phyloP scores from a whole-genome alignment of 2,888 invertebrate species.

The Aelia acuminata region DNA sequence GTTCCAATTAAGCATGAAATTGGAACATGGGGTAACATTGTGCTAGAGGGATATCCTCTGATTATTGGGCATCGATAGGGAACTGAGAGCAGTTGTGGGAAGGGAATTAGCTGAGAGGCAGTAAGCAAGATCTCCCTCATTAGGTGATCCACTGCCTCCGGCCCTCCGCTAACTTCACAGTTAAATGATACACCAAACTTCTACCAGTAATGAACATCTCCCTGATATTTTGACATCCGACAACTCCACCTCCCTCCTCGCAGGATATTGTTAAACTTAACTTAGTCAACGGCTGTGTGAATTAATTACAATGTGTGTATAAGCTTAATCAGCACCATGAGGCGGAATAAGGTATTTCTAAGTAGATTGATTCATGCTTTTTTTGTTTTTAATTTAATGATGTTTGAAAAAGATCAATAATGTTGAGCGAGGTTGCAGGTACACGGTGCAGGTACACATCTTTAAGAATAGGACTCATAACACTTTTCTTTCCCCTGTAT shows the following conservation, averaged over 20 bases:
- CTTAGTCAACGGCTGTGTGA: not conserved
- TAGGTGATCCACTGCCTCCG: not conserved
- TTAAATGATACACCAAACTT: not conserved
- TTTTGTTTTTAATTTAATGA: too few relatives aligned
- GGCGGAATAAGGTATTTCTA: too few relatives aligned
- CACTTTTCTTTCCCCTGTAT: too few relatives aligned
- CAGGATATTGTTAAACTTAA: not conserved
- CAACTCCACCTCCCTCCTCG: not conserved
- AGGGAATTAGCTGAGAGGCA: not conserved
- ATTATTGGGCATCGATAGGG: not conserved
- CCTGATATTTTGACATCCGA: not conserved
- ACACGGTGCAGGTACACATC: too few relatives aligned
- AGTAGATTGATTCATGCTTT: too few relatives aligned
- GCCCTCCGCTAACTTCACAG: not conserved
- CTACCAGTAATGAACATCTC: not conserved
- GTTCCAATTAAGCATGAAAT: not conserved
- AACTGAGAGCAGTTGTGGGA: not conserved
- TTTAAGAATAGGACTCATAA: too few relatives aligned
- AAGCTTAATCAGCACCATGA: not conserved
- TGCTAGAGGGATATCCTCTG: not conserved
- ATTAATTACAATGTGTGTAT: not conserved
- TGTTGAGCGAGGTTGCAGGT: too few relatives aligned
- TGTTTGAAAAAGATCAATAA: too few relatives aligned
- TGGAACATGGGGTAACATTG: not conserved
- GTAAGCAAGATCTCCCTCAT: not conserved